These are phyloP conservation scores for Eristalis arbustorum DNA, from an alignment of 2,888 invertebrate species.

Conservation along the genomic window DNA sequence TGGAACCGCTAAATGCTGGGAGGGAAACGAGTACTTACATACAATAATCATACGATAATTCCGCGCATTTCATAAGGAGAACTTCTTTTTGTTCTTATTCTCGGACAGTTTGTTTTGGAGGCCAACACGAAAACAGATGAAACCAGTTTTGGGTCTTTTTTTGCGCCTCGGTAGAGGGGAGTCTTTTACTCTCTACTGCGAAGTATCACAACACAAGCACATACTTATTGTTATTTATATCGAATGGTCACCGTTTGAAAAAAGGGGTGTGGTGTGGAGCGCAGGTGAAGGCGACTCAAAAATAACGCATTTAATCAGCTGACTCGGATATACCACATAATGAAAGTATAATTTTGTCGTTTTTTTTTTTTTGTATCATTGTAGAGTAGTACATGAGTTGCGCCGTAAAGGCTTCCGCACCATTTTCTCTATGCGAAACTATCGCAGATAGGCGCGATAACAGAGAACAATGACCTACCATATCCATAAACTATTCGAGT, in stretches of 20 bases:
- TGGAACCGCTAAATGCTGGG: background rate
- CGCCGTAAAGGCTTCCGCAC: background rate
- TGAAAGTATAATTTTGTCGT: too few relatives aligned
- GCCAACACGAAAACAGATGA: constrained; percentile 12
- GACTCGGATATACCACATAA: background rate
- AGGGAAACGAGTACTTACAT: background rate
- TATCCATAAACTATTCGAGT: background rate
- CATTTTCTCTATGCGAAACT: background rate
- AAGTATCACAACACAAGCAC: background rate
- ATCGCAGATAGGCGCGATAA: background rate
- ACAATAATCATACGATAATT: background rate
- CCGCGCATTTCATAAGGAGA: background rate
- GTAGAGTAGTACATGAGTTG: background rate
- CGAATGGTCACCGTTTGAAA: background rate
- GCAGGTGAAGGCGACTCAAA: background rate
- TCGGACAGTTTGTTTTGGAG: background rate
- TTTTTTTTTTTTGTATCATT: background rate
- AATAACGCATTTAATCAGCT: constrained; percentile 30
- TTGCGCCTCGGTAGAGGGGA: background rate
- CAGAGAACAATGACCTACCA: background rate
- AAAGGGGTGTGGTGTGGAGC: constrained; percentile 35
- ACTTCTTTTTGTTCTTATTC: constrained; percentile 1
- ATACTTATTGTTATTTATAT: background rate
- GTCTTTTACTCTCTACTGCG: constrained; percentile 18
- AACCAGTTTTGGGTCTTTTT: constrained; percentile 20